Percentiles rank a stretch among this genome's conserved stretches.
These are phyloP conservation scores for Enchytraeus crypticus DNA, from an alignment of 2,888 invertebrate species.

Conservation along the genomic window DNA sequence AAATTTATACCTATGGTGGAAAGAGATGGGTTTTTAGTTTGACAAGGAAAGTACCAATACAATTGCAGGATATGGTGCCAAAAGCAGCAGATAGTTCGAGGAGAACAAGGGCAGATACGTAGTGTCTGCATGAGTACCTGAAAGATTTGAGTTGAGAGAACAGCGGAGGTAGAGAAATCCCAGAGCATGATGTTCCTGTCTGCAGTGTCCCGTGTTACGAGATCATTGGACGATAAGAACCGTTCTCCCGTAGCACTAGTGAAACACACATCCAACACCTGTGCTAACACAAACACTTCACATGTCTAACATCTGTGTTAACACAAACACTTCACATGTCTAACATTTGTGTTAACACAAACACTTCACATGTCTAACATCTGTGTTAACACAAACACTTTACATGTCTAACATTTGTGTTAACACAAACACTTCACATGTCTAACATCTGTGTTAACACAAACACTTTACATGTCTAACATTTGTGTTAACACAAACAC, in stretches of 20 bases:
- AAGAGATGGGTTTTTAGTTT: too few species aligned
- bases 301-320: background rate
- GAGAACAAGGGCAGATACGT: too few species aligned
- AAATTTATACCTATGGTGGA: too few species aligned
- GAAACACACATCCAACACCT: slow-evolving; percentile 48
- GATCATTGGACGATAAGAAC: slow-evolving; percentile 40
- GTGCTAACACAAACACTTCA: slow-evolving; percentile 1
- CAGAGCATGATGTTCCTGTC: slow-evolving; percentile 49
- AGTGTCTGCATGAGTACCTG: slow-evolving; percentile 39
- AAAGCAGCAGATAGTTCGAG: too few species aligned
- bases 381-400: background rate
- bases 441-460: too few species aligned
- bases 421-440: too few species aligned
- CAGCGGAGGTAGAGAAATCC: slow-evolving; percentile 42
- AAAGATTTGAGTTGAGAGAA: slow-evolving; percentile 49
- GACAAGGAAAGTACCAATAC: too few species aligned
- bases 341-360: background rate
- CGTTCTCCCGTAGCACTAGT: slow-evolving; percentile 35
- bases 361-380: background rate
- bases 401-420: too few species aligned
- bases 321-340: background rate
- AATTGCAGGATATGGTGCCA: too few species aligned
- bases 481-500: too few species aligned
- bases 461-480: too few species aligned
- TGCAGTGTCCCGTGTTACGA: slow-evolving; percentile 45